These are phyloP conservation scores for Holothuria scabra DNA, from an alignment of 53 echinoderm and acorn worm genomes.

Conservation along the genomic window DNA sequence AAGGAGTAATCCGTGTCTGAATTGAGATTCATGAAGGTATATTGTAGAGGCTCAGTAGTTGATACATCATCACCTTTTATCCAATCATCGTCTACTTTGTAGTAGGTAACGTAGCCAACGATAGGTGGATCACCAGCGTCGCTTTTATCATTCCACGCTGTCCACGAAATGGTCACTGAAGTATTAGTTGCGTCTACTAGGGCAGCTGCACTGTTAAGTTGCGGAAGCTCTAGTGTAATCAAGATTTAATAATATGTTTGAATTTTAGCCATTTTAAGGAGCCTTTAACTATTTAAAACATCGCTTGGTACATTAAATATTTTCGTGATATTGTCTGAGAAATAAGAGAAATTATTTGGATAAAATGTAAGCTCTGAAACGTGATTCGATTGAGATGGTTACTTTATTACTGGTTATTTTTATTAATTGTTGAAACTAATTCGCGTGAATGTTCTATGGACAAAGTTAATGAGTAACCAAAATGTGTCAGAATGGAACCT, in stretches of 20 bases:
- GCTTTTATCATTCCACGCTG: not conserved
- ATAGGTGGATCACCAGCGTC: not conserved
- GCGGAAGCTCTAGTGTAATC: not conserved
- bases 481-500: too few relatives aligned
- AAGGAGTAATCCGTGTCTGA: not conserved
- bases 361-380: too few relatives aligned
- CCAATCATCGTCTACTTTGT: not conserved
- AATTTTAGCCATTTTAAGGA: too few relatives aligned
- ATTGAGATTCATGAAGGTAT: not conserved
- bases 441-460: too few relatives aligned
- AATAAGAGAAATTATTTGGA: too few relatives aligned
- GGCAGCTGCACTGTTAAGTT: not conserved
- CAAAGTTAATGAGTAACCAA: too few relatives aligned
- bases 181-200: not conserved
- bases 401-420: too few relatives aligned
- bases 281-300: too few relatives aligned
- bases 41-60: not conserved
- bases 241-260: not conserved
- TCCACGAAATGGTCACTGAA: not conserved
- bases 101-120: not conserved
- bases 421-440: too few relatives aligned
- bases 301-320: too few relatives aligned
- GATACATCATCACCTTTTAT: not conserved
- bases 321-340: too few relatives aligned
- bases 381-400: too few relatives aligned